Conservation (phyloP, 1,140 invertebrate genomes). For the Ylistrum balloti region DNA sequence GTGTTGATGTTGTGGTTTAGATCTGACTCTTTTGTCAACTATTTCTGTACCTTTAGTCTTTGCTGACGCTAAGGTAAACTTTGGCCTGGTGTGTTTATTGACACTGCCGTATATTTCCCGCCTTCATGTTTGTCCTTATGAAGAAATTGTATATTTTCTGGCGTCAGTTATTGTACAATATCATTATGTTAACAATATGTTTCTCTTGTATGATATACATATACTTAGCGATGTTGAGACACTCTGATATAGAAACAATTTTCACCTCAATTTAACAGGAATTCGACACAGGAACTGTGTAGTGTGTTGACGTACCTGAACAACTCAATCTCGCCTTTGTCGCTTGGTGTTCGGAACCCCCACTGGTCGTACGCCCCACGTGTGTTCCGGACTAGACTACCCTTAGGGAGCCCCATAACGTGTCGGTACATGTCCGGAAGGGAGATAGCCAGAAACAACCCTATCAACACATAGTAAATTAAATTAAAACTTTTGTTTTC, state of each 20-base stretch:
- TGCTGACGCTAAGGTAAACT: neutral
- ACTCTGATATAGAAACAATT: too few species aligned
- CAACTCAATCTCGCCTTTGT: slow-evolving; percentile 63
- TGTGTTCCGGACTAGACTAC: slow-evolving; percentile 64
- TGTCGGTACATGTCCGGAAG: slow-evolving; percentile 73
- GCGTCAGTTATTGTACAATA: too few species aligned
- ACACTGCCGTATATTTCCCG: neutral
- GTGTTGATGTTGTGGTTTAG: neutral
- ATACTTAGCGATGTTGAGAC: too few species aligned
- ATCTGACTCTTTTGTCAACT: neutral
- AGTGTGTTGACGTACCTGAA: slow-evolving; percentile 67
- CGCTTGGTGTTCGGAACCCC: slow-evolving; percentile 64
- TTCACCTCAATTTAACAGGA: too few species aligned
- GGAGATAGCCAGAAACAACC: slow-evolving; percentile 71
- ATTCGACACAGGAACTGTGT: too few species aligned
- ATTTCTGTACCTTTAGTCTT: too few species aligned
- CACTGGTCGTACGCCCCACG: slow-evolving; percentile 65
- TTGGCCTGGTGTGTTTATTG: neutral
- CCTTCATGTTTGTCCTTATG: too few species aligned
- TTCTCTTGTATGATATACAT: too few species aligned
- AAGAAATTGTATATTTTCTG: too few species aligned
- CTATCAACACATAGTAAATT: slow-evolving; percentile 58
- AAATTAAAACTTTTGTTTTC: too few species aligned
- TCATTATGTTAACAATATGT: too few species aligned
- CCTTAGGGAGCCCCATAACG: slow-evolving; percentile 59